These are phyloP conservation scores for Boulengeromyrus knoepffleri DNA, from an alignment of 2,113 vertebrate genomes.

Conservation along the genomic window DNA sequence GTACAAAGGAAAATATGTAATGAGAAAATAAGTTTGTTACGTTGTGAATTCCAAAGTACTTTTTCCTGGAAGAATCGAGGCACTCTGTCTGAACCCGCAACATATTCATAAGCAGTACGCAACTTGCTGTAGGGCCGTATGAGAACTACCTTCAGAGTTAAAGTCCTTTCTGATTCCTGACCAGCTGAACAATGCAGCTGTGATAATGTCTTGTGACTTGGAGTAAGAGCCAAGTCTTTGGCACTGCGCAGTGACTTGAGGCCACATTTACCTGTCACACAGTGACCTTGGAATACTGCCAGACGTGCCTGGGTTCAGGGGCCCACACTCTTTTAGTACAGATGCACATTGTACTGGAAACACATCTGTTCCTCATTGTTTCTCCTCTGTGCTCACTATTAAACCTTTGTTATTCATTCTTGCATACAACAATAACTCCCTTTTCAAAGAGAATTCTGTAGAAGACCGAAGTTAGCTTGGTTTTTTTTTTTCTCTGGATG, in stretches of 20 bases:
- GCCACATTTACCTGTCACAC: conserved; percentile 24
- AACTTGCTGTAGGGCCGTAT: not conserved
- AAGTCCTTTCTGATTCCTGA: not conserved
- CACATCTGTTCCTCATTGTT: conserved; percentile 42
- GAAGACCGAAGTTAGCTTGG: not conserved
- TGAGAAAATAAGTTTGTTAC: not conserved
- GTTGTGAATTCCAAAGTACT: not conserved
- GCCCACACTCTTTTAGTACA: conserved; percentile 22
- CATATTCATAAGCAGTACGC: not conserved
- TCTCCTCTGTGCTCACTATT: conserved; percentile 16
- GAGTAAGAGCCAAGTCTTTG: not conserved
- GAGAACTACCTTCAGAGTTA: not conserved
- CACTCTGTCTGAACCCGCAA: not conserved
- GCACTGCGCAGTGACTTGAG: conserved; percentile 5
- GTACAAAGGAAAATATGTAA: not conserved
- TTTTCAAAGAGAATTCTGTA: not conserved
- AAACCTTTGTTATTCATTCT: conserved; percentile 30
- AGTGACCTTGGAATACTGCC: conserved; percentile 24
- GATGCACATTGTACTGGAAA: conserved; percentile 16
- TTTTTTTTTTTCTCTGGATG: not conserved
- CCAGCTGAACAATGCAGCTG: not conserved
- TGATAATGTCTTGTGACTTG: not conserved
- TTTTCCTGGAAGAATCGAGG: not conserved
- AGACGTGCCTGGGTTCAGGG: conserved; percentile 13
- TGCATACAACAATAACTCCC: conserved; percentile 9